These are phyloP conservation scores for Chymomyza caudatula DNA, from an alignment of 2,888 invertebrate genomes.

Conservation along the genomic window DNA sequence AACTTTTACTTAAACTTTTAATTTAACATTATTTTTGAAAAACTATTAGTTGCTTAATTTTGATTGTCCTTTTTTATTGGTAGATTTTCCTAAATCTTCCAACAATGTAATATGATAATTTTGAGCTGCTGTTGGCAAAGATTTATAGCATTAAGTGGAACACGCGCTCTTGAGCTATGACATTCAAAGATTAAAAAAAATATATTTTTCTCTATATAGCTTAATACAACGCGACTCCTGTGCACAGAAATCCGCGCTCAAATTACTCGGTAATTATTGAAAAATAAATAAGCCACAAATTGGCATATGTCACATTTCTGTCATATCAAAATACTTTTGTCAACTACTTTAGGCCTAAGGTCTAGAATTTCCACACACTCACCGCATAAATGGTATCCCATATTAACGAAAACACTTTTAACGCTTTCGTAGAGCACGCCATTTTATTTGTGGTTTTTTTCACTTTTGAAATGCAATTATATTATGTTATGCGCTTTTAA, in stretches of 20 bases:
- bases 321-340: constrained; percentile 10
- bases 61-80: not conserved
- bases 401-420: constrained; percentile 64
- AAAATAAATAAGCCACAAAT: too few relatives aligned
- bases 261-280: not conserved
- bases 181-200: too few relatives aligned
- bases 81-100: not conserved
- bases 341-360: constrained; percentile 14
- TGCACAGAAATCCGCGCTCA: not conserved
- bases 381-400: constrained; percentile 73
- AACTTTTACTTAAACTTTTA: too few relatives aligned
- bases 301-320: constrained; percentile 10
- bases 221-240: not conserved
- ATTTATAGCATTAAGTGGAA: too few relatives aligned
- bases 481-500: constrained; percentile 3
- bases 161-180: not conserved
- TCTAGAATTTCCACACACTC: constrained; percentile 31
- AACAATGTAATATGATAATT: not conserved
- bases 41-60: not conserved
- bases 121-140: not conserved
- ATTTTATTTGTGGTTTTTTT: constrained; percentile 37
- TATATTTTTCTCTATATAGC: too few relatives aligned
- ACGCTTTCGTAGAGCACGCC: constrained; percentile 70
- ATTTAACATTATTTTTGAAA: not conserved
- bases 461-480: not conserved